Evolutionary conservation across 1,140 invertebrate genomes (phyloP), one percentile per base, ranked within the genome.

Genomic region (Drosophila sp.): DNA sequence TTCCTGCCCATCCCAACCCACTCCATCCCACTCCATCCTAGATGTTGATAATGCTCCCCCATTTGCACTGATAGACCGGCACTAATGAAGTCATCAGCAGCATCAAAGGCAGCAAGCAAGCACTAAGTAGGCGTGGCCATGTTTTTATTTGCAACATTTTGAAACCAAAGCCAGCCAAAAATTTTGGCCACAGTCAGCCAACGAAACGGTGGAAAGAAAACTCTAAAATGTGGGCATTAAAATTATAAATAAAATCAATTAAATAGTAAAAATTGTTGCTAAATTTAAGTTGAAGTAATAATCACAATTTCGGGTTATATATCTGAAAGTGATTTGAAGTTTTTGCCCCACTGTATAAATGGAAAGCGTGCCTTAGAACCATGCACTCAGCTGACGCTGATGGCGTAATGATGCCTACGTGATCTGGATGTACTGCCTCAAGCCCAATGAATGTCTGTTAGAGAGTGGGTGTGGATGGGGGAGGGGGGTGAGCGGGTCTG

Each of bases 401-500:
- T 89, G 84, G 80, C 74, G 66, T 89, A 89, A 89, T 80, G 84
- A 89, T 89, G 84, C 55, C 84, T 89, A 89, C 84, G 84, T 89
- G 84, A 80, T 76, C 73, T 62, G 73, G 72, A 76, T 78, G 66
- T 70, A 66, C 66, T 68, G 80, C 70, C 79, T 61, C 64, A 58
- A 50, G 84, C 56, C 84, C 69, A 84, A 72, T 78, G 58, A 80
- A 76, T 81, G 60, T 44, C 2, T 38, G 41, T 63, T 38, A 32
- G 60, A 56, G 32, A 33, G 54, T 63, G 60, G 65, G 71, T 32
- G 75, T 72, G 62, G 27, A 60, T 47, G 67, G 47, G 63, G 44
- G 44, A 55, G 44, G 41, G 5, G 41, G 1, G 0, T 41, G 40
- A 4, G 32, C 30, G 17, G 44, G 23, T 17, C 65, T 54, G 61